These are phyloP conservation scores for Zalophus californianus DNA, from an alignment of 2,797 vertebrate species.

Conservation along the genomic window DNA sequence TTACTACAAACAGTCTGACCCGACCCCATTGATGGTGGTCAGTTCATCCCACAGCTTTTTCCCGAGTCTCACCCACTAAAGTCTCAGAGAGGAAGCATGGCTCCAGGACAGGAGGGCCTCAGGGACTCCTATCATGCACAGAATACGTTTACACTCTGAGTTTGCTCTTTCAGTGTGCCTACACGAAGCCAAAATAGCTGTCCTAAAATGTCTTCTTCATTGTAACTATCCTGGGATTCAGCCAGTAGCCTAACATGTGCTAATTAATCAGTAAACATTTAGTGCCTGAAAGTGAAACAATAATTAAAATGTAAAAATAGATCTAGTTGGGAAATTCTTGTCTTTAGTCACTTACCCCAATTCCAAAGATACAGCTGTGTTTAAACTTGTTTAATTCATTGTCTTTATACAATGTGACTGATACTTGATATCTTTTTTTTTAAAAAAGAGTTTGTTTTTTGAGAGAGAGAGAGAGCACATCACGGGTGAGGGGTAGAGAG, in stretches of 20 bases:
- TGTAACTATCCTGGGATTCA: not conserved
- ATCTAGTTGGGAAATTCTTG: not conserved
- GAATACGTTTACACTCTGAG: not conserved
- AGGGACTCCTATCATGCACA: not conserved
- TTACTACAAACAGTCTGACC: not conserved
- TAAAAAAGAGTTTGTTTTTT: not conserved
- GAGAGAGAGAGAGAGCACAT: no score
- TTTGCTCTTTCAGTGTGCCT: not conserved
- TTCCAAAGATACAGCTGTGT: not conserved
- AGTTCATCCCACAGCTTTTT: not conserved
- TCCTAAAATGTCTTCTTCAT: not conserved
- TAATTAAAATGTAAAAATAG: not conserved
- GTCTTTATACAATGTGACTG: not conserved
- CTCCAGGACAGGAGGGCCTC: not conserved
- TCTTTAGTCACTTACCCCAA: not conserved
- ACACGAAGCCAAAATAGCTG: not conserved
- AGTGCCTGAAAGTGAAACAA: not conserved
- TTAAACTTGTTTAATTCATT: slow-evolving; percentile 15
- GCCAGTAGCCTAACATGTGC: not conserved
- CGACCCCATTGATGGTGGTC: not conserved
- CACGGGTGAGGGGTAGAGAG: no score
- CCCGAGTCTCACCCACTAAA: not conserved
- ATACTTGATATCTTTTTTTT: not conserved
- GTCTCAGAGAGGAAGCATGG: not conserved
- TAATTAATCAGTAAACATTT: not conserved